A percentile compares a stretch with the other conserved stretches of the same genome.
Evolutionary conservation across 2,888 invertebrate species (phyloP).

Genomic region (Hypsopygia costalis): DNA sequence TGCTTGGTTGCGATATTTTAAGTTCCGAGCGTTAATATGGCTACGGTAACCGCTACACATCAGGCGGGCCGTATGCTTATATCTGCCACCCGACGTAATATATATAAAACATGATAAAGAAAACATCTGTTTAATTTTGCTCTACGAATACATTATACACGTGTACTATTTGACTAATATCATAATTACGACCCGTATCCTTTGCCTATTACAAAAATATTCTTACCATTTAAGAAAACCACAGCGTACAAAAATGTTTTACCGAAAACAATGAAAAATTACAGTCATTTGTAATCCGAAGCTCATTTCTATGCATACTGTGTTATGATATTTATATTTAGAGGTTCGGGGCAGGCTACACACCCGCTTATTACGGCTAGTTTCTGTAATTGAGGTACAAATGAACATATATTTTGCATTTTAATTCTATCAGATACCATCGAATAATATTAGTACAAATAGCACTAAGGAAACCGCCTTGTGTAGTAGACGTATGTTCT

Average conservation of each 20-base stretch:
- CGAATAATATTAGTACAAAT: neutral
- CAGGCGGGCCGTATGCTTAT: too few relatives aligned
- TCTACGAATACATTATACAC: too few relatives aligned
- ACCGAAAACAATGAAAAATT: conserved; percentile 37
- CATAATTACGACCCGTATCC: neutral
- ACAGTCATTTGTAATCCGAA: conserved; percentile 32
- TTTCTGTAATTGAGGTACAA: conserved; percentile 32
- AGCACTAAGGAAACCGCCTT: too few relatives aligned
- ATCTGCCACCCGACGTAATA: too few relatives aligned
- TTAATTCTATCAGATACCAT: conserved; percentile 7
- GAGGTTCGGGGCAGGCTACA: conserved; percentile 28
- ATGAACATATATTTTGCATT: conserved; percentile 4
- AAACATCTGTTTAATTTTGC: too few relatives aligned
- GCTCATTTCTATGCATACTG: conserved; percentile 42
- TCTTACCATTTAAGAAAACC: conserved; percentile 20
- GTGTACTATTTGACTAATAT: neutral
- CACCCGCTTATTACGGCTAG: conserved; percentile 42
- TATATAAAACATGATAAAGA: too few relatives aligned
- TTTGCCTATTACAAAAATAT: conserved; percentile 16
- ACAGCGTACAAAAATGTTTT: conserved; percentile 16
- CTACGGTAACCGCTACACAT: too few relatives aligned
- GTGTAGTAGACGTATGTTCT: too few relatives aligned
- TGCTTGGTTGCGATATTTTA: too few relatives aligned
- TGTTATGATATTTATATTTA: conserved; percentile 25
- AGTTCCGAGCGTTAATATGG: too few relatives aligned